These are phyloP conservation scores for Globia sparganii DNA, from an alignment of 2,888 invertebrate genomes.

Conservation along the genomic window DNA sequence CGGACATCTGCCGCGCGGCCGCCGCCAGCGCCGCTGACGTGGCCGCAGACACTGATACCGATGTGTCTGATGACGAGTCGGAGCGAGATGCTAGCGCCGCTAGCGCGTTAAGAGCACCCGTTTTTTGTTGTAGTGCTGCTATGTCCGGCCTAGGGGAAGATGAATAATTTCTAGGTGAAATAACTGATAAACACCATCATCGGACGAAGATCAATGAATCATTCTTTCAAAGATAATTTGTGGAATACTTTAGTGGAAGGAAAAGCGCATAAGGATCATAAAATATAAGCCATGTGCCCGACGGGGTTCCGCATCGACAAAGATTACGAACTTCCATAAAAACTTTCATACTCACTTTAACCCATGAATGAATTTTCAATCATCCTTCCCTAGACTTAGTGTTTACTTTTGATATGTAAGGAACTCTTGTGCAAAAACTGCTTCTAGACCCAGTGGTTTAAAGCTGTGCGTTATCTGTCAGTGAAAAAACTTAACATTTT, in stretches of 20 bases:
- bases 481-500: neutral
- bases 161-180: neutral
- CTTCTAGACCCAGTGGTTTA: neutral
- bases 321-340: no score
- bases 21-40: conserved; percentile 90
- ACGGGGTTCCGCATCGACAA: neutral
- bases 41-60: conserved; percentile 83
- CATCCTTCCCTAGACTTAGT: neutral
- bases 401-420: neutral
- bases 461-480: neutral
- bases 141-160: conserved; percentile 92
- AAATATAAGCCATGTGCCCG: neutral
- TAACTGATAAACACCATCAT: neutral
- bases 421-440: neutral
- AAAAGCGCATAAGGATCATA: neutral
- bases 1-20: conserved; percentile 95
- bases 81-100: conserved; percentile 81
- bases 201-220: neutral
- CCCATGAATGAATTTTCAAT: neutral
- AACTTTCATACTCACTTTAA: neutral
- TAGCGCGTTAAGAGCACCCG: conserved; percentile 88
- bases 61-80: conserved; percentile 79
- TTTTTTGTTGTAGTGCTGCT: conserved; percentile 91
- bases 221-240: neutral
- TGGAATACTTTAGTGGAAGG: neutral